These are phyloP conservation scores for Ibidorhyncha struthersii DNA, from an alignment of 2,113 vertebrate species.

Conservation along the genomic window DNA sequence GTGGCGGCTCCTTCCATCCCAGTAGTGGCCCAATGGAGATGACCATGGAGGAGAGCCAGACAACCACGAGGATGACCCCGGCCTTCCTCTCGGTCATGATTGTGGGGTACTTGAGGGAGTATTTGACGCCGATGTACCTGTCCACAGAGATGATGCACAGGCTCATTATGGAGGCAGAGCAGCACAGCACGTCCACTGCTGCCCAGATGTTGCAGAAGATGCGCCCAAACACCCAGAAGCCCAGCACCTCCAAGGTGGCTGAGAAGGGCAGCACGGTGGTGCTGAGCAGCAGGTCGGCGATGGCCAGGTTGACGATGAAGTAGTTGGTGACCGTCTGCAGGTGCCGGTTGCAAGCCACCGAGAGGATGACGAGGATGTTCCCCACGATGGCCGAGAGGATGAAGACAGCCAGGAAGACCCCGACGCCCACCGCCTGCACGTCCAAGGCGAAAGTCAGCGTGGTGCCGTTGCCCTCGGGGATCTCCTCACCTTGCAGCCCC, in stretches of 20 bases:
- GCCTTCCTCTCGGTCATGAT: constrained; percentile 97
- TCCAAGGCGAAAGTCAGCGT: constrained; percentile 78
- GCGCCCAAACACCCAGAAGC: constrained; percentile 95
- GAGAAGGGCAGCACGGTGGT: constrained; percentile 95
- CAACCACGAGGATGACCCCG: constrained; percentile 84
- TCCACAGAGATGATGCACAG: constrained; percentile 97
- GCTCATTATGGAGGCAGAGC: constrained; percentile 98
- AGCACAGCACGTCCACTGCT: constrained; percentile 96
- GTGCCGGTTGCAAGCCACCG: constrained; percentile 93
- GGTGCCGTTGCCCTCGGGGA: constrained; percentile 67
- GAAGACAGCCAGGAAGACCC: constrained; percentile 88
- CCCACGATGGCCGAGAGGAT: constrained; percentile 93
- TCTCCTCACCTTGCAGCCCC: constrained; percentile 73
- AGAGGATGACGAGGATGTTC: constrained; percentile 96
- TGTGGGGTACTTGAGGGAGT: constrained; percentile 95
- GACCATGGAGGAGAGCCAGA: constrained; percentile 91
- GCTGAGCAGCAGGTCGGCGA: constrained; percentile 93
- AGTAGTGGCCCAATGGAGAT: constrained; percentile 95
- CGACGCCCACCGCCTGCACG: constrained; percentile 84
- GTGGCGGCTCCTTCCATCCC: constrained; percentile 96
- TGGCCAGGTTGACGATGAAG: constrained; percentile 96
- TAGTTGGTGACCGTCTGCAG: constrained; percentile 97
- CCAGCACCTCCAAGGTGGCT: constrained; percentile 92
- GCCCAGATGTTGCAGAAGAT: constrained; percentile 99
- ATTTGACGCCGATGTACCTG: constrained; percentile 94